Percentiles rank a stretch among this genome's conserved stretches.
These are phyloP conservation scores for Holotrichia oblita DNA, from an alignment of 1,140 invertebrate genomes.

Conservation along the genomic window DNA sequence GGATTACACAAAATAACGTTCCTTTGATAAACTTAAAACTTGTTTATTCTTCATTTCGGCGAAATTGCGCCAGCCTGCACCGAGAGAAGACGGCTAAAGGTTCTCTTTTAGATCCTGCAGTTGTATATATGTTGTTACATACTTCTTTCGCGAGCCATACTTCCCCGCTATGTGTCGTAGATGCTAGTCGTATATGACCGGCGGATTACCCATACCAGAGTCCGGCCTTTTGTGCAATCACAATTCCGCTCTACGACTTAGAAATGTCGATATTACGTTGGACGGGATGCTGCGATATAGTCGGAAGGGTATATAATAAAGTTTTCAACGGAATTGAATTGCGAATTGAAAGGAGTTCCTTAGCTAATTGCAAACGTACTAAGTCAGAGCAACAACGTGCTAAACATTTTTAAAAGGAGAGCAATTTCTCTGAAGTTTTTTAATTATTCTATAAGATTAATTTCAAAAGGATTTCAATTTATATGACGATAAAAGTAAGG, in stretches of 20 bases:
- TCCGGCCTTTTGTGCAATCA: background rate
- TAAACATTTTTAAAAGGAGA: too few species aligned
- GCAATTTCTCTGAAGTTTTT: too few species aligned
- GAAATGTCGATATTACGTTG: constrained; percentile 16
- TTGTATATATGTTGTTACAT: background rate
- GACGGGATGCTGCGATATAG: background rate
- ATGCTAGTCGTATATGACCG: background rate
- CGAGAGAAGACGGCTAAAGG: background rate
- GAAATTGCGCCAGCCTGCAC: constrained; percentile 41
- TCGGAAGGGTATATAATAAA: too few species aligned
- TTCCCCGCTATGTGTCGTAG: background rate
- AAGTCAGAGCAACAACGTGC: too few species aligned
- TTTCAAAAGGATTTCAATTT: too few species aligned
- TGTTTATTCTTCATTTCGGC: constrained; percentile 49
- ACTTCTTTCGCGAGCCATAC: background rate
- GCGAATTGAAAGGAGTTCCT: too few species aligned
- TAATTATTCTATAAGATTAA: too few species aligned
- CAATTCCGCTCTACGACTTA: background rate
- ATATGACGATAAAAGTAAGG: too few species aligned
- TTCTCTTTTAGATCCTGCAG: background rate
- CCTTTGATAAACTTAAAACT: constrained; percentile 52
- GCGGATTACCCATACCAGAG: constrained; percentile 8
- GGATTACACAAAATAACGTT: constrained; percentile 53
- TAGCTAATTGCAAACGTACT: too few species aligned
- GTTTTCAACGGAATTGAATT: too few species aligned